Evolutionary conservation across 2,888 invertebrate species (phyloP).

Genomic region (Himalopsyche tibetana): DNA sequence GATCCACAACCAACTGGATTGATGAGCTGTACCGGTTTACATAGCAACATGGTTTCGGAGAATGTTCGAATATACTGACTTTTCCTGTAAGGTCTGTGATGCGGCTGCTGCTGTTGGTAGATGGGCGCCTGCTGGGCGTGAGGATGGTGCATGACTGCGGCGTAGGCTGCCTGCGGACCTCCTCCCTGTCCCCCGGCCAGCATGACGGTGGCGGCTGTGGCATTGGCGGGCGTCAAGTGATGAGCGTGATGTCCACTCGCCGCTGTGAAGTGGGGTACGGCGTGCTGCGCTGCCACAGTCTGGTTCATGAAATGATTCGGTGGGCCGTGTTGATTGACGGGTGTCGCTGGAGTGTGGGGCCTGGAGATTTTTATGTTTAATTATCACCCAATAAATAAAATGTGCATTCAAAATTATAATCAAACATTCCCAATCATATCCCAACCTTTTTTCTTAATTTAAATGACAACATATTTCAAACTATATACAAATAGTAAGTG

Average conservation of each 20-base stretch:
- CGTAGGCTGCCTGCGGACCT: slow-evolving; percentile 72
- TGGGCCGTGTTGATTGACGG: slow-evolving; percentile 73
- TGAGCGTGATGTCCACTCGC: slow-evolving; percentile 67
- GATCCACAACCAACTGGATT: no score
- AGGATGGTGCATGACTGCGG: slow-evolving; percentile 60
- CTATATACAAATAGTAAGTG: no score
- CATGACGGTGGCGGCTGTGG: slow-evolving; percentile 27
- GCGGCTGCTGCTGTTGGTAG: slow-evolving; percentile 67
- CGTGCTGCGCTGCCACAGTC: slow-evolving; percentile 69
- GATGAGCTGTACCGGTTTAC: no score
- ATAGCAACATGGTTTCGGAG: not conserved
- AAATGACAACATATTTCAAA: no score
- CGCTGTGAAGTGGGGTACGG: slow-evolving; percentile 69
- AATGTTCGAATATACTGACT: slow-evolving; percentile 67
- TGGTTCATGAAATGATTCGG: slow-evolving; percentile 66
- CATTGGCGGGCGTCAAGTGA: slow-evolving; percentile 71
- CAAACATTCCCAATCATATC: not conserved
- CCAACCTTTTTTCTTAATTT: no score
- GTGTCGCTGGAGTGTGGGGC: slow-evolving; percentile 92
- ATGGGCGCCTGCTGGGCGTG: slow-evolving; percentile 65
- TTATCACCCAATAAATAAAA: not conserved
- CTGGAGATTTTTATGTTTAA: slow-evolving; percentile 71
- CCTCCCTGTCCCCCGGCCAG: slow-evolving; percentile 70
- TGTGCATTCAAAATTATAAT: no score
- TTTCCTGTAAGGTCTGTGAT: slow-evolving; percentile 70